Evolutionary conservation across 2,888 invertebrate genomes (phyloP).

Genomic region (Pyrocoelia pectoralis): DNA sequence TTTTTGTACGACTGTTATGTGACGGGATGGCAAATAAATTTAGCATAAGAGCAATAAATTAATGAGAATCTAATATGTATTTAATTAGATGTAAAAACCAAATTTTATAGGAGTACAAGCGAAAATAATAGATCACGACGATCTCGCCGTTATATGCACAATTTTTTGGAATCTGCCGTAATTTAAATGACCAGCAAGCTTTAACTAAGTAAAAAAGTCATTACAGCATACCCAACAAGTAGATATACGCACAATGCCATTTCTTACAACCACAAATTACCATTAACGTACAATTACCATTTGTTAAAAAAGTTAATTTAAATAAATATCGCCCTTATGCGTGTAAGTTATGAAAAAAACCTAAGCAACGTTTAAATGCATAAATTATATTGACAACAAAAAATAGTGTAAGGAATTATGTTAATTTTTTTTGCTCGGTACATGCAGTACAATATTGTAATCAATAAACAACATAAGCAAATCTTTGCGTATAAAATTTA

Average conservation of each 20-base stretch:
- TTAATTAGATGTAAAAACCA: no score
- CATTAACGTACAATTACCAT: neutral
- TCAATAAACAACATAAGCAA: neutral
- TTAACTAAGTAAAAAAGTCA: no score
- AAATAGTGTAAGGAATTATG: neutral
- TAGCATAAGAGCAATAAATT: no score
- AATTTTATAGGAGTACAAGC: no score
- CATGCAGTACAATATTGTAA: neutral
- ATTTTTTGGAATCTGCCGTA: no score
- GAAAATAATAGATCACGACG: no score
- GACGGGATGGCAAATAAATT: no score
- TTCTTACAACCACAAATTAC: neutral
- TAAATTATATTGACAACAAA: neutral
- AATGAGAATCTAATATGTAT: no score
- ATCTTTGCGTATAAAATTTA: neutral
- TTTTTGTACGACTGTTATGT: no score
- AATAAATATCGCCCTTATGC: neutral
- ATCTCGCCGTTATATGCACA: no score
- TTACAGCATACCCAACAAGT: no score
- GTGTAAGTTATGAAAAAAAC: neutral
- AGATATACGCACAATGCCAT: neutral
- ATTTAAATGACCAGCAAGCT: no score
- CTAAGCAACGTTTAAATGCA: neutral
- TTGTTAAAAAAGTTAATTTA: constrained; percentile 1
- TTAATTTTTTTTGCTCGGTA: neutral